A percentile compares a stretch with the other conserved stretches of the same genome.
Evolutionary conservation across 2,113 vertebrate species (phyloP).

Genomic region (Platycercus adscitus): DNA sequence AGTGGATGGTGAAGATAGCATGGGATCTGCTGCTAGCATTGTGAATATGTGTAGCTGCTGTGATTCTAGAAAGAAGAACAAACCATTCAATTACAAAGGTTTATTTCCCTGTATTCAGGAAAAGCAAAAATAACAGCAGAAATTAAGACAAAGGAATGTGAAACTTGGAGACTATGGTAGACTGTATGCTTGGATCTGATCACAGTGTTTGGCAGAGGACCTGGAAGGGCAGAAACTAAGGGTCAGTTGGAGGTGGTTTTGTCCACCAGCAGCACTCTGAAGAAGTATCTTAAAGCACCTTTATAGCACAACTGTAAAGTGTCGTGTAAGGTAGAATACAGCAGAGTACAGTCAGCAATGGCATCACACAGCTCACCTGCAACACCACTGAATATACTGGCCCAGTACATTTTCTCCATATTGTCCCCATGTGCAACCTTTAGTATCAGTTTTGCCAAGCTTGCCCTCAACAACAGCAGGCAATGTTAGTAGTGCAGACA

Average conservation of each 20-base stretch:
- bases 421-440: not conserved
- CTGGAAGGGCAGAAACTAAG: not conserved
- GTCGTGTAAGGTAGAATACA: not conserved
- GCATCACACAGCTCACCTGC: not conserved
- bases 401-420: not conserved
- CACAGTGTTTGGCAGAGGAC: not conserved
- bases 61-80: slow-evolving; percentile 81
- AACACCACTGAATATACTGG: not conserved
- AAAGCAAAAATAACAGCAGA: not conserved
- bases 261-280: not conserved
- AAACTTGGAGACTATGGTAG: not conserved
- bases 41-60: slow-evolving; percentile 94
- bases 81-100: not conserved
- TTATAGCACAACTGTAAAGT: not conserved
- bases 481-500: not conserved
- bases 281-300: not conserved
- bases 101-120: not conserved
- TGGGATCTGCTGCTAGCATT: slow-evolving; percentile 97
- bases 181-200: not conserved
- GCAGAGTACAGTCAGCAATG: not conserved
- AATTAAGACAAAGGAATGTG: not conserved
- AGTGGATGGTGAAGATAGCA: slow-evolving; percentile 96
- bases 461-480: not conserved
- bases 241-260: not conserved
- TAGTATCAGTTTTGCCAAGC: not conserved